These are phyloP conservation scores for Alligator mississippiensis DNA, from an alignment of 2,113 vertebrate species.

Conservation along the genomic window DNA sequence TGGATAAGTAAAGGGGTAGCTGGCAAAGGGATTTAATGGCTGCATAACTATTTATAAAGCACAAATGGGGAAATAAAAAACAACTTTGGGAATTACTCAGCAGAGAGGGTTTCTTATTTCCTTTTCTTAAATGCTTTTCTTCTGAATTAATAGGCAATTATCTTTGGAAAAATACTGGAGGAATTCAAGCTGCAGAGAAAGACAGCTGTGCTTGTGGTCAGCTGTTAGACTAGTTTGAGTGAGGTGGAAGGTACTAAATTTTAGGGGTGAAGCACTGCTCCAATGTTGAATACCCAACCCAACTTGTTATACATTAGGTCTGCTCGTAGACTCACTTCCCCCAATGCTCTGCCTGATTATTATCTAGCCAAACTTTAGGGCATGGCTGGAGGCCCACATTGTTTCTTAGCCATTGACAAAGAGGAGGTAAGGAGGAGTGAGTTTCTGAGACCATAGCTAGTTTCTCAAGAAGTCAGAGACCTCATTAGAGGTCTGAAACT, in stretches of 20 bases:
- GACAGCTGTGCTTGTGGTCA: neutral
- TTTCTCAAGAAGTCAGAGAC: slow-evolving; percentile 9
- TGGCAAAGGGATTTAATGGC: neutral
- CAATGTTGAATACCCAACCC: neutral
- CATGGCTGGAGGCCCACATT: neutral
- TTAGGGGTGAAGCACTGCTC: neutral
- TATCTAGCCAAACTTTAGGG: neutral
- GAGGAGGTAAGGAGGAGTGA: neutral
- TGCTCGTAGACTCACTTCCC: neutral
- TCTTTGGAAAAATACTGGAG: neutral
- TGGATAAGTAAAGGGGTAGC: neutral
- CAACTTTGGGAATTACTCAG: neutral
- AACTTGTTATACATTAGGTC: neutral
- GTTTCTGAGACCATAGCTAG: slow-evolving; percentile 2
- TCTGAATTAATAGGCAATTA: neutral
- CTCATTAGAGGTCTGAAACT: neutral
- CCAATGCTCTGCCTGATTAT: rapidly evolving
- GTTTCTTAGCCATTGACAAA: neutral
- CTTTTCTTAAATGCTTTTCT: neutral
- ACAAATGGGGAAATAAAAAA: neutral
- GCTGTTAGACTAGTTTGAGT: neutral
- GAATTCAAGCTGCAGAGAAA: neutral
- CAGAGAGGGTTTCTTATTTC: neutral
- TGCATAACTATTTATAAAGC: neutral
- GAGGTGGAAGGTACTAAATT: neutral